Evolutionary conservation across 1,140 invertebrate species (phyloP).

Genomic region (Triops longicaudatus): DNA sequence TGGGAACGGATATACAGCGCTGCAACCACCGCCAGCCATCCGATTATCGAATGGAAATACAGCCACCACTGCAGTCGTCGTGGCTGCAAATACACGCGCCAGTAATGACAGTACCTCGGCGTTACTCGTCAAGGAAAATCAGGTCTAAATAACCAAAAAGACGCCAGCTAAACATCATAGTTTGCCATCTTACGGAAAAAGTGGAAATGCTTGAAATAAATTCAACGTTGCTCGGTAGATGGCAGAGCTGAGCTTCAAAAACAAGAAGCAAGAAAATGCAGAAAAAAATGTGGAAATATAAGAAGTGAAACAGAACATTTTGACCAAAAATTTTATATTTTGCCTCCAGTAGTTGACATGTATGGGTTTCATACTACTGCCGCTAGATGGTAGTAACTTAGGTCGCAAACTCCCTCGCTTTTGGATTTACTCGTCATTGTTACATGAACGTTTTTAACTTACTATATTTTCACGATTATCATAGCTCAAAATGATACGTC

Average conservation of each 20-base stretch:
- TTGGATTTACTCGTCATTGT: background rate
- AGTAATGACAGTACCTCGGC: constrained; percentile 15
- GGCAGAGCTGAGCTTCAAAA: too few relatives aligned
- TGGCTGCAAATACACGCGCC: background rate
- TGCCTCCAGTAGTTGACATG: background rate
- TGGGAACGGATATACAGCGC: background rate
- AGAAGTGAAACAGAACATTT: background rate
- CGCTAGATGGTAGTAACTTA: background rate
- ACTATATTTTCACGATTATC: background rate
- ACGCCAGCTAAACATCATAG: background rate
- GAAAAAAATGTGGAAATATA: too few relatives aligned
- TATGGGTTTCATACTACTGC: background rate
- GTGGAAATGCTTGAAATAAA: too few relatives aligned
- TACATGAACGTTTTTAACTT: background rate
- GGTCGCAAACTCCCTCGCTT: background rate
- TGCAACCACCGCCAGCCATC: background rate
- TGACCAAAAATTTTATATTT: background rate
- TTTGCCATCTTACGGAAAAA: too few relatives aligned
- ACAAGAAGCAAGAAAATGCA: too few relatives aligned
- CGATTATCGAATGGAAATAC: constrained; percentile 7
- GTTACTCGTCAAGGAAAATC: constrained; percentile 19
- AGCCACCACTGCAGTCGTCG: background rate
- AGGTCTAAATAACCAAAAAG: background rate
- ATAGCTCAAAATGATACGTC: background rate
- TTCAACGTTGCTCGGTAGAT: too few relatives aligned